A percentile compares a stretch with the other conserved stretches of the same genome.
Conservation (phyloP, 2,113 vertebrate species). For the Passer domesticus region DNA sequence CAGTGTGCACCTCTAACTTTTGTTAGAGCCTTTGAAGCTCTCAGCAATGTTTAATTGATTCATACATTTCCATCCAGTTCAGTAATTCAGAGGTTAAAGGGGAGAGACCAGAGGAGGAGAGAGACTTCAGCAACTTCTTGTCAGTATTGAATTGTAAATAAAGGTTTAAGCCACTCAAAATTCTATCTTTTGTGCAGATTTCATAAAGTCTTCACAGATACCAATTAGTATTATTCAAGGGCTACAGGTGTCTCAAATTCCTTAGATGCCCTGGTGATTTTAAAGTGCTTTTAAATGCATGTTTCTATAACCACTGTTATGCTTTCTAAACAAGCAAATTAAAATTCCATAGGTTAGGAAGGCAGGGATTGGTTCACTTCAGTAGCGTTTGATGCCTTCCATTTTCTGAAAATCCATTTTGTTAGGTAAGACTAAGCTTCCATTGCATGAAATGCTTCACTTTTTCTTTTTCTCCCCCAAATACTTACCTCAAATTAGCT, state of each 20-base stretch:
- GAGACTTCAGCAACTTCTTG: background rate
- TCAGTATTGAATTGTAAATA: conserved; percentile 11
- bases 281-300: background rate
- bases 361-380: background rate
- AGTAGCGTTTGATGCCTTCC: background rate
- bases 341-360: background rate
- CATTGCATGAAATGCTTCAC: background rate
- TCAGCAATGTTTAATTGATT: background rate
- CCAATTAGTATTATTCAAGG: conserved; percentile 25
- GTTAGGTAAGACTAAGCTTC: background rate
- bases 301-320: background rate
- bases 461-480: background rate
- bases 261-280: background rate
- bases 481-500: background rate
- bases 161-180: conserved; percentile 48
- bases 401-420: background rate
- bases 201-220: conserved; percentile 41
- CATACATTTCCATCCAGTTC: background rate
- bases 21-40: background rate
- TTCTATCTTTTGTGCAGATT: conserved; percentile 37
- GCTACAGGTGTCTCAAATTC: conserved; percentile 28
- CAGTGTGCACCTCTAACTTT: background rate
- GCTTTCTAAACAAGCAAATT: conserved; percentile 30
- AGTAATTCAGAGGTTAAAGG: conserved; percentile 15
- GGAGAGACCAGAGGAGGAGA: background rate